Evolutionary conservation across 2,113 vertebrate genomes (phyloP).

Genomic region (Scophthalmus maximus): DNA sequence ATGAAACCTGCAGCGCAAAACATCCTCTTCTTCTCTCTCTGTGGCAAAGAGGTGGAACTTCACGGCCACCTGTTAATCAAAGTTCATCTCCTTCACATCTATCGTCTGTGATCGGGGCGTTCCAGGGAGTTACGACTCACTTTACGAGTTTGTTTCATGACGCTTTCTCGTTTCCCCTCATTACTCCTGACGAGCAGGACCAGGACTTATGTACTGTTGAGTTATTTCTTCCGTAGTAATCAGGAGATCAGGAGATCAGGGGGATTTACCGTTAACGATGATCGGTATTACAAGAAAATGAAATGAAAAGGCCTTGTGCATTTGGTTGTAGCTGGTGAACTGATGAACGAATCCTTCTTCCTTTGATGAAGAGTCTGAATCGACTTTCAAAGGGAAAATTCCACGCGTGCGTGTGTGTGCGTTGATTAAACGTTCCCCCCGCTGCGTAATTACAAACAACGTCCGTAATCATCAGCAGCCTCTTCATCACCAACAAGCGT

Average conservation of each 20-base stretch:
- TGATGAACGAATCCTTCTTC: too few relatives aligned
- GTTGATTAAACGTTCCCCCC: slow-evolving; percentile 7
- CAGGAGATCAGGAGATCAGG: too few relatives aligned
- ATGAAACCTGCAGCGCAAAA: not conserved
- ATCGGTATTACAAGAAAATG: too few relatives aligned
- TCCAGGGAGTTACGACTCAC: too few relatives aligned
- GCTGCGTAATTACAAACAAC: slow-evolving; percentile 42
- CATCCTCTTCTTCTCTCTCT: not conserved
- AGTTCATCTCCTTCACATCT: not conserved
- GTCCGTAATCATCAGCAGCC: slow-evolving; percentile 25
- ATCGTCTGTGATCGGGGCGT: too few relatives aligned
- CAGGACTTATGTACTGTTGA: too few relatives aligned
- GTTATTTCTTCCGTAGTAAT: too few relatives aligned
- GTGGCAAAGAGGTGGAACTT: not conserved
- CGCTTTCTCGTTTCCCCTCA: not conserved
- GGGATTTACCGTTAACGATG: too few relatives aligned
- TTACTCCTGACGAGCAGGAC: not conserved
- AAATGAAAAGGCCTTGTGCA: too few relatives aligned
- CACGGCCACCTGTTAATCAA: not conserved
- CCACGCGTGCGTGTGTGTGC: not conserved
- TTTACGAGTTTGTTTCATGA: not conserved
- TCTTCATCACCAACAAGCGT: not conserved
- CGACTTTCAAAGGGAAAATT: slow-evolving; percentile 22
- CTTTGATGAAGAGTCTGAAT: slow-evolving; percentile 16
- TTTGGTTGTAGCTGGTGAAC: too few relatives aligned